Evolutionary conservation across 2,888 invertebrate genomes (phyloP).

Genomic region (Epinotia demarniana): DNA sequence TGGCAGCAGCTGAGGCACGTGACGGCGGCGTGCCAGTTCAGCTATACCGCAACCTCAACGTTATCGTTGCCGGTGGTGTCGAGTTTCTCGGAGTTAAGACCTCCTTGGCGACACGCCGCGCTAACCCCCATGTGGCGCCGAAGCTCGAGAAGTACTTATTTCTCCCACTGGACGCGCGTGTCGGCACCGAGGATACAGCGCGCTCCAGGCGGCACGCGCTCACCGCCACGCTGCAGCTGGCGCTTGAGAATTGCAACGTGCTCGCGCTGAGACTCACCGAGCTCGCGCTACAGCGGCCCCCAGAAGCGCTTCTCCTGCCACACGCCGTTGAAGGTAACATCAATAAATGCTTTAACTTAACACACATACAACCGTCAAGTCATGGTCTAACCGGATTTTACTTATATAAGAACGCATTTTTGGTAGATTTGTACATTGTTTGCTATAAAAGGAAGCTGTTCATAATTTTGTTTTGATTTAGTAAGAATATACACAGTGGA

Average conservation of each 20-base stretch:
- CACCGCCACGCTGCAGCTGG: conserved; percentile 88
- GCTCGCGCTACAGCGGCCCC: conserved; percentile 84
- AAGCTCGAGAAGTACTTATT: conserved; percentile 94
- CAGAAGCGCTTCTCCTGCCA: conserved; percentile 87
- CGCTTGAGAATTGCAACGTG: conserved; percentile 90
- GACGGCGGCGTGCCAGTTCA: conserved; percentile 83
- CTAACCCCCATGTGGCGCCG: conserved; percentile 90
- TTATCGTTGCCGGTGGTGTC: conserved; percentile 92
- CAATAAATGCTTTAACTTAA: too few species aligned
- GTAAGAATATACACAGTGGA: too few species aligned
- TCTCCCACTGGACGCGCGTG: conserved; percentile 86
- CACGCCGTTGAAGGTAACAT: conserved; percentile 70
- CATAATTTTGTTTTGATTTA: too few species aligned
- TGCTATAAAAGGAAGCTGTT: too few species aligned
- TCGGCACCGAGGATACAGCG: conserved; percentile 84
- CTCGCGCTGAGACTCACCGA: conserved; percentile 91
- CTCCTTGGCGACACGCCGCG: conserved; percentile 93
- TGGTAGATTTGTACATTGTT: too few species aligned
- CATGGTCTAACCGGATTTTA: too few species aligned
- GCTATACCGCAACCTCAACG: conserved; percentile 88
- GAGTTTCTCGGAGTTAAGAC: conserved; percentile 96
- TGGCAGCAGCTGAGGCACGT: conserved; percentile 52
- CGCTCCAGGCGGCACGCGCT: conserved; percentile 87
- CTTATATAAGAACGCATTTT: too few species aligned
- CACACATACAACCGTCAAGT: too few species aligned